Base-by-base conservation (phyloP, 1,140 invertebrate species). In the Nebria ingens region DNA sequence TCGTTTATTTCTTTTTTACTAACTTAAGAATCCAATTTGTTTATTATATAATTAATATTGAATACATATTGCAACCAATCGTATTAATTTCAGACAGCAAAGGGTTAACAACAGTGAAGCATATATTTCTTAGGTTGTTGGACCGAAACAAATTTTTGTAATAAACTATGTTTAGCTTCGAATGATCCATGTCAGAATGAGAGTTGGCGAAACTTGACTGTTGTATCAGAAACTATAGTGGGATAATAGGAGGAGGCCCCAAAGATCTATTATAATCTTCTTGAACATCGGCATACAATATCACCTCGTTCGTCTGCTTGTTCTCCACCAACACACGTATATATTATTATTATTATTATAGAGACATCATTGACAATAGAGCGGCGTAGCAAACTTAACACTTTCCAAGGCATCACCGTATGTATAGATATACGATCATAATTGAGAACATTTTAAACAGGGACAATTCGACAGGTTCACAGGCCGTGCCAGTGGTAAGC, bases 391-490 rank as follows among this genome's bases (percentile, higher is more conserved):
- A 45, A 45, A 45, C 40, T 45, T 45, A 45, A 45, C 40, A 45
- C 40, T 45, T 45, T 45, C 6, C 40, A 11, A 12, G 6, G 40
- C 17, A 17, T 17, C 40, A 17, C 6, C 25, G 25, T 29, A 13
- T 29, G 40, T 11, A 45, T 34, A 6, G 6, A 34, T 34, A 34
- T 34, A 45, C 15, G 40, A 45, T 45, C 15, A 45, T 45, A 45
- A 45, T 45, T 45, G 40, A 34, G 40, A 45, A 45, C 40, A 45
- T 45, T 45, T 45, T 45, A 45, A 45, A 45, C 40, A 45, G 17
- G 9, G 40, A 45, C 40, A 45, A 45, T 45, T 45, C 40, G 40
- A 45, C 40, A 45, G 40, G 40, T 45, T 45, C 40, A 45, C 40
- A 45, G 40, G 40, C 40, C 40, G 40, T 45, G 15, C 9, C 40